Evolutionary conservation across 2,113 vertebrate species (phyloP), one percentile per base, ranked within the genome.

Genomic region (Cebidichthys violaceus): DNA sequence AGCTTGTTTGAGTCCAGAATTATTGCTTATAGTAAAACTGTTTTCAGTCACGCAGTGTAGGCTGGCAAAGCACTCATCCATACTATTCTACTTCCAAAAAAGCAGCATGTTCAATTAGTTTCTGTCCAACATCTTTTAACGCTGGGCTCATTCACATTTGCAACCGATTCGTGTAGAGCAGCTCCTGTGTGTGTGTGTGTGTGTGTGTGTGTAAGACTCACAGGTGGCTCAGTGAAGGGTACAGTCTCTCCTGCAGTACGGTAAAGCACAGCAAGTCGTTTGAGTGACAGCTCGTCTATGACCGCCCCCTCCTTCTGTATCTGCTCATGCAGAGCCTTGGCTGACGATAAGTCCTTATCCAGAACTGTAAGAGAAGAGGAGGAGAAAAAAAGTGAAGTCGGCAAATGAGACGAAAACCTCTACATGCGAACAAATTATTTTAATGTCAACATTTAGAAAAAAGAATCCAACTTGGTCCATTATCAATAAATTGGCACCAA

Each of bases 211-310:
- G 69, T 11, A 59, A 14, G 33, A 96, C 97, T 97, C 95, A 99
- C 98, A 35, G 97, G 96, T 84, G 98, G 98, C 82, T 99, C 98
- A 2, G 88, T 4, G 91, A 99, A 99, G 85, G 98, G 97, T 66
- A 94, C 88, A 1, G 90, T 41, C 88, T 98, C 96, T 68, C 96
- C 96, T 4, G 77, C 92, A 1, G 92, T 70, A 70, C 89, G 96
- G 94, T 98, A 96, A 61, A 99, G 92, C 65, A 4, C 1, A 4
- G 97, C 96, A 22, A 98, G 92, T 47, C 95, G 96, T 92, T 99
- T 99, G 84, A 99, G 95, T 67, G 93, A 89, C 60, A 98, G 74
- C 35, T 97, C 92, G 0, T 96, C 88, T 50, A 93, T 41, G n/a
- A 75, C 47, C 2, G 95, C 0, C 6, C 96, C 95, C 87, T 96